Base-by-base conservation (phyloP, 2,113 vertebrate species). In the Ancistrus triradiatus region DNA sequence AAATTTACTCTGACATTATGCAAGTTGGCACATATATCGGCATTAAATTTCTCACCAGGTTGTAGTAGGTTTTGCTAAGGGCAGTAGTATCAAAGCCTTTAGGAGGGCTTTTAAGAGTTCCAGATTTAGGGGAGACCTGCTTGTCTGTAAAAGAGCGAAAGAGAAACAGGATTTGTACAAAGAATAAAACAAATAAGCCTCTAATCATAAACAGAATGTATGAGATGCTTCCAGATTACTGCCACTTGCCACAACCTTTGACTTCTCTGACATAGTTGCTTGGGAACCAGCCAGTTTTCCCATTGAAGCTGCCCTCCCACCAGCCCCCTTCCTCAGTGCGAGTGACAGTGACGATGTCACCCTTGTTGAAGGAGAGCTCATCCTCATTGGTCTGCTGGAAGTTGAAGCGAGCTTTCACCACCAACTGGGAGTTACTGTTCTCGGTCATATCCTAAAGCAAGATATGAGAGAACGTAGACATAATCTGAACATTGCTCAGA, bases 321-420 rank as follows among this genome's bases (percentile, higher is more conserved):
- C 95, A 99, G 80, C 96, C 96, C 6, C 96, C 96, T 27, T 99
- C 95, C 81, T 97, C 96, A 70, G 93, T 91, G 62, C 96, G 91
- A 8, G 89, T 93, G 74, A 99, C 95, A 0, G 85, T 84, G 83
- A 98, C 97, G 84, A 98, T 80, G 14, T 99, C 96, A 1, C 94
- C 95, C 84, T 98, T 98, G 14, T 70, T 59, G 65, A 99, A 98
- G 73, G 93, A 94, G 59, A 99, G 92, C 83, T 98, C 96, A 73
- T 99, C 95, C 81, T 99, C 95, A 27, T 99, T 98, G 77, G 91
- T 99, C 84, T 97, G 95, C 75, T 97, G 91, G 81, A 99, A 99
- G 85, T 89, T 94, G 78, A 96, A 98, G 75, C 94, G 94, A 17
- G 95, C 96, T 84, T 89, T 91, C 61, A 99, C 96, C 75, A 96